Evolutionary conservation across 2,113 vertebrate genomes (phyloP), one percentile per base, ranked within the genome.

Genomic region (Tenebrosternarchus preto): DNA sequence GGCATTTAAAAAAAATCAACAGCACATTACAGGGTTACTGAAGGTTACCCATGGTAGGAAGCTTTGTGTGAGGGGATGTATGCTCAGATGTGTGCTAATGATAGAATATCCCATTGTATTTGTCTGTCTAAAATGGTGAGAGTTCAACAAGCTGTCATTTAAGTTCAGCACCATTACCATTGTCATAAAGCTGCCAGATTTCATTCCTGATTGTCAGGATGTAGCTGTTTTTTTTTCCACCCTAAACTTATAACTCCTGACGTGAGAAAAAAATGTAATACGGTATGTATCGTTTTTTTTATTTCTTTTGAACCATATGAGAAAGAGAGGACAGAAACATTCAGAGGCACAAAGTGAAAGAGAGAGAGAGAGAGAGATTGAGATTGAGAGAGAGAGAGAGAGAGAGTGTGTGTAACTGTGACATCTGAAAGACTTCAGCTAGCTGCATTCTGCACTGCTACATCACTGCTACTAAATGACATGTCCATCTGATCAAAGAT

Each of bases 91-190:
- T 76, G 69, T 61, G 64, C 31, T 53, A 75, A 81, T 29, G 22
- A 80, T 74, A 36, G 67, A 81, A 75, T 57, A 81, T 39, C 39
- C 22, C 20, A 3, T 2, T 4, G 33, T 22, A 68, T 68, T 19
- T 5, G 25, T 50, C 80, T 80, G 82, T 87, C 77, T 71, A 82
- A 85, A 87, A 87, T 75, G 79, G 82, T 88, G 80, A 74, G 82
- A 88, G 84, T 80, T 80, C 85, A 89, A 90, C 86, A 90, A 86
- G 86, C 83, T 93, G 93, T 93, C 92, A 94, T 87, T 93, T 91
- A 87, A 89, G 88, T 78, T 91, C 84, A 90, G 83, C 61, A 88
- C 91, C 87, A 90, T 70, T 59, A 82, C 84, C 87, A 75, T 85
- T 88, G 88, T 88, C 88, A 91, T 86, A 80, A 24, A 56, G 59